A percentile compares a stretch with the other conserved stretches of the same genome.
Evolutionary conservation across 2,797 vertebrate species (phyloP).

Genomic region (Eulemur mongoz): DNA sequence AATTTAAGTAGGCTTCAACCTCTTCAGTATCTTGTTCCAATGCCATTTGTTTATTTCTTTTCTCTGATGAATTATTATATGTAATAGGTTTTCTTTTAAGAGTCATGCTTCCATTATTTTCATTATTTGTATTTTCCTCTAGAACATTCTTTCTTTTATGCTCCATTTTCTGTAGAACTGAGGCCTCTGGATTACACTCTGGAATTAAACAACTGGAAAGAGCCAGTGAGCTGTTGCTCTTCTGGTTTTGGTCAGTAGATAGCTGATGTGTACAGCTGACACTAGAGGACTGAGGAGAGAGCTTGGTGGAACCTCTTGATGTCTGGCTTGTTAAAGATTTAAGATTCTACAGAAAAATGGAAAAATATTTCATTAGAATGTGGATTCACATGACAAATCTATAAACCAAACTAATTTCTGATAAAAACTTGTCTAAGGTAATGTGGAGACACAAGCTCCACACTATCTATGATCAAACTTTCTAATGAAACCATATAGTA

Average conservation of each 20-base stretch:
- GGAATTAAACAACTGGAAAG: neutral
- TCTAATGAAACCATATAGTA: neutral
- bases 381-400: neutral
- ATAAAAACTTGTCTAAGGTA: neutral
- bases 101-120: slow-evolving; percentile 16
- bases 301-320: neutral
- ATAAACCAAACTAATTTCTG: neutral
- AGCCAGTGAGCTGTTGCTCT: neutral
- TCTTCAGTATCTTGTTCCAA: neutral
- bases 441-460: neutral
- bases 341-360: slow-evolving; percentile 52
- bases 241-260: neutral
- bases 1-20: neutral
- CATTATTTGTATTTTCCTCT: neutral
- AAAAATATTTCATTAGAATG: slow-evolving; percentile 23
- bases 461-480: neutral
- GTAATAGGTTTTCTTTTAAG: slow-evolving; percentile 84
- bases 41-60: slow-evolving; percentile 30
- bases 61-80: neutral
- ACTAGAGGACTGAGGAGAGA: neutral
- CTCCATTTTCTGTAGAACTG: slow-evolving; percentile 8
- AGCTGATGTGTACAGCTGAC: neutral
- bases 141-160: neutral
- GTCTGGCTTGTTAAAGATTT: slow-evolving; percentile 14
- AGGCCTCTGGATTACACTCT: slow-evolving; percentile 8